A percentile compares a stretch with the other conserved stretches of the same genome.
These are phyloP conservation scores for Drosophila repletoides DNA, from an alignment of 1,140 invertebrate genomes.

Conservation along the genomic window DNA sequence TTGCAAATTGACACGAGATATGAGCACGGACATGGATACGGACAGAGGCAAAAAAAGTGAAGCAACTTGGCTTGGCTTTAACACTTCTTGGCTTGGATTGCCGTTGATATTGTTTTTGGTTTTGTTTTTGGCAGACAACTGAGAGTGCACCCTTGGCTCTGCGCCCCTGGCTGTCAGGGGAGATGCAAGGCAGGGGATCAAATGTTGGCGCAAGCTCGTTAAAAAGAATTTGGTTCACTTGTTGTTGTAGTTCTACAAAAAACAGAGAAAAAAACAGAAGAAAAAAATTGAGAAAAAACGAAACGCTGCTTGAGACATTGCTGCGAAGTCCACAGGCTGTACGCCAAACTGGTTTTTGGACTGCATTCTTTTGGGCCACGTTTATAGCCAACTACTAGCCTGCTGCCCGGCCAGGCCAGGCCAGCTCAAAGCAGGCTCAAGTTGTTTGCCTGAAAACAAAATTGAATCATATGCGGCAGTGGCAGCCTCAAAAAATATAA, in stretches of 20 bases:
- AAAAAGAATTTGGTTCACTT: conserved; percentile 81
- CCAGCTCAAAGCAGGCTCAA: conserved; percentile 38
- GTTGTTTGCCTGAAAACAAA: conserved; percentile 62
- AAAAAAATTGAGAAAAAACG: conserved; percentile 1
- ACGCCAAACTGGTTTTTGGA: conserved; percentile 78
- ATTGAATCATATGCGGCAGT: conserved; percentile 73
- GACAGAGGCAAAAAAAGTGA: conserved; percentile 47
- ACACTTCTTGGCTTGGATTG: conserved; percentile 70
- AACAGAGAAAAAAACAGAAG: not conserved
- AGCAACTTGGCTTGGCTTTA: conserved; percentile 73
- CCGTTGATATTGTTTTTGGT: conserved; percentile 16
- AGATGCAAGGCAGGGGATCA: conserved; percentile 45
- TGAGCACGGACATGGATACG: conserved; percentile 71
- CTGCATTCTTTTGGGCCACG: conserved; percentile 79
- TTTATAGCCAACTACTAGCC: conserved; percentile 65
- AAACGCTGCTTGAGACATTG: conserved; percentile 39
- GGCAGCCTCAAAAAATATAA: conserved; percentile 15
- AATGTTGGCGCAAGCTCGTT: conserved; percentile 80
- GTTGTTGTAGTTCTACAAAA: conserved; percentile 48
- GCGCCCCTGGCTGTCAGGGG: conserved; percentile 14
- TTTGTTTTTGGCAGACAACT: conserved; percentile 48
- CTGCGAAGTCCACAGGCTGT: conserved; percentile 62
- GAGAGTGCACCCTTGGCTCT: conserved; percentile 31
- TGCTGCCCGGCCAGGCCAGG: conserved; percentile 32
- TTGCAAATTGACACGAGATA: conserved; percentile 79